Evolutionary conservation across 2,797 vertebrate genomes (phyloP).

Genomic region (Lemur catta): DNA sequence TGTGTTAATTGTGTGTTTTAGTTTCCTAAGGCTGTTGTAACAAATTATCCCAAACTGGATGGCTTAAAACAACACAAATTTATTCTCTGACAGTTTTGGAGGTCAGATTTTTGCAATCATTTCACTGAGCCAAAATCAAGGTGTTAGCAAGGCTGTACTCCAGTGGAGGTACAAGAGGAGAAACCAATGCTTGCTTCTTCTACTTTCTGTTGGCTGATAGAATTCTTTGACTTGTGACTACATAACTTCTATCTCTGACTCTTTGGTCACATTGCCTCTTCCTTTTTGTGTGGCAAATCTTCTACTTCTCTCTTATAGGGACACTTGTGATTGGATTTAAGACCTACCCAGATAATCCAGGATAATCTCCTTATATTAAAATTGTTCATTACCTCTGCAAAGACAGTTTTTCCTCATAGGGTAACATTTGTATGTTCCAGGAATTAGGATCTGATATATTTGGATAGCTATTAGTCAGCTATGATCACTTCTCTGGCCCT

Average conservation of each 20-base stretch:
- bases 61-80: not conserved
- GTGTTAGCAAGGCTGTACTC: not conserved
- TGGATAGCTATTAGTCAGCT: not conserved
- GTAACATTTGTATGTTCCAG: not conserved
- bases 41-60: not conserved
- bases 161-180: rapidly evolving
- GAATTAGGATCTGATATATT: not conserved
- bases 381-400: not conserved
- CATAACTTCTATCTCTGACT: not conserved
- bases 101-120: not conserved
- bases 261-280: no score
- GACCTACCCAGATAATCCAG: not conserved
- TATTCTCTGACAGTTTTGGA: not conserved
- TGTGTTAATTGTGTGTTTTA: not conserved
- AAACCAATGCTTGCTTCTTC: not conserved
- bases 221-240: not conserved
- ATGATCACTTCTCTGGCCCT: no score
- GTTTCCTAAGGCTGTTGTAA: not conserved
- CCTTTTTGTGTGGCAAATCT: not conserved
- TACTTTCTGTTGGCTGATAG: no score
- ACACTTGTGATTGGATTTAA: not conserved
- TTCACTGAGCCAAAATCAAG: not conserved
- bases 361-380: not conserved
- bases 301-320: not conserved
- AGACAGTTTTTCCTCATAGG: not conserved